These are phyloP conservation scores for Ferrisia virgata DNA, from an alignment of 2,888 invertebrate species.

Conservation along the genomic window DNA sequence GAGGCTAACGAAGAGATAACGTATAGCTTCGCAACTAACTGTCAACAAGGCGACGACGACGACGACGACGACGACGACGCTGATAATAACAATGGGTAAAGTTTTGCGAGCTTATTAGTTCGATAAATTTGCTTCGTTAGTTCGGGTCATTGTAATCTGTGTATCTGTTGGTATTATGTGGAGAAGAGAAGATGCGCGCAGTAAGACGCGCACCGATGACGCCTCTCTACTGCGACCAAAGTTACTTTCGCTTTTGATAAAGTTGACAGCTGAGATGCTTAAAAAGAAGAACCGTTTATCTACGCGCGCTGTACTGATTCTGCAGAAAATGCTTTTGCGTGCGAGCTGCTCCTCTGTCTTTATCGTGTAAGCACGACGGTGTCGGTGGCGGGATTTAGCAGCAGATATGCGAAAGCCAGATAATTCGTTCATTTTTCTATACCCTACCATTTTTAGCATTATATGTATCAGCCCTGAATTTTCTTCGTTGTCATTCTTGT, in stretches of 20 bases:
- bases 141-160: neutral
- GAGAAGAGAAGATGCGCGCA: neutral
- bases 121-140: slow-evolving; percentile 14
- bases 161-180: neutral
- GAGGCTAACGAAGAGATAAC: neutral
- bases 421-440: neutral
- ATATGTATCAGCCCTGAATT: no score
- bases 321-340: neutral
- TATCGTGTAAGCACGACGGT: neutral
- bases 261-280: neutral
- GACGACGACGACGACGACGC: no score
- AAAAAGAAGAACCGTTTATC: neutral
- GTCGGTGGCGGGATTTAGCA: neutral
- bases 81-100: neutral
- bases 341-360: no score
- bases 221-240: neutral
- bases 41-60: neutral
- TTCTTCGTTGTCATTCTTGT: neutral
- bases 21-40: neutral
- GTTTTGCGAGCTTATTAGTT: slow-evolving; percentile 6
- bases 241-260: neutral
- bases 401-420: neutral
- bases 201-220: no score
- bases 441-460: neutral
- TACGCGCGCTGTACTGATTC: neutral